These are phyloP conservation scores for Pristis pectinata DNA, from an alignment of 2,797 vertebrate species.

Conservation along the genomic window DNA sequence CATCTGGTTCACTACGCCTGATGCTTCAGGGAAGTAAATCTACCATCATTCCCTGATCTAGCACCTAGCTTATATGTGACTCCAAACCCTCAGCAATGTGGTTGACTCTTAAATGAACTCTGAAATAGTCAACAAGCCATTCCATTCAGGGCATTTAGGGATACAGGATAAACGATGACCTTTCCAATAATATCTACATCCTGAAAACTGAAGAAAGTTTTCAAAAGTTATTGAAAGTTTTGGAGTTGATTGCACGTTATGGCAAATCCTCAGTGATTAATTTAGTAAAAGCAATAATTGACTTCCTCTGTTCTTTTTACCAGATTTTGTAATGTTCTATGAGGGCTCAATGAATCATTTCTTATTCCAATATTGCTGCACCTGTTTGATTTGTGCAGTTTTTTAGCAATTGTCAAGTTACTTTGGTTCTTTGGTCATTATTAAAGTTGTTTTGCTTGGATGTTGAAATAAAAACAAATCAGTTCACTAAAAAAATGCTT, in stretches of 20 bases:
- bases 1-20: too few relatives aligned
- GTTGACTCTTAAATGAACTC: too few relatives aligned
- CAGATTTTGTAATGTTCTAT: conserved; percentile 7
- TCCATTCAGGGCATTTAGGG: too few relatives aligned
- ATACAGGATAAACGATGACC: too few relatives aligned
- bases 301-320: not conserved
- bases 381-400: conserved; percentile 1
- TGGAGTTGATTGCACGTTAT: not conserved
- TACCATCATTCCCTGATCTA: too few relatives aligned
- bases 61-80: too few relatives aligned
- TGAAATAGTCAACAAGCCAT: too few relatives aligned
- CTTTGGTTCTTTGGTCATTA: not conserved
- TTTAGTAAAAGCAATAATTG: not conserved
- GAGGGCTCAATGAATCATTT: not conserved
- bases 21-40: too few relatives aligned
- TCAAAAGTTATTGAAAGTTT: not conserved
- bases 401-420: not conserved
- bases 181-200: too few relatives aligned
- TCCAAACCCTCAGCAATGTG: too few relatives aligned
- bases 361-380: not conserved
- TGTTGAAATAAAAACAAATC: not conserved
- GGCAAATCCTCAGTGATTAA: not conserved
- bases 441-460: not conserved
- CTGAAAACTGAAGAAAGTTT: too few relatives aligned
- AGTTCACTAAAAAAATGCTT: not conserved